Evolutionary conservation across 1,140 invertebrate genomes (phyloP).

Genomic region (Nephila pilipes): DNA sequence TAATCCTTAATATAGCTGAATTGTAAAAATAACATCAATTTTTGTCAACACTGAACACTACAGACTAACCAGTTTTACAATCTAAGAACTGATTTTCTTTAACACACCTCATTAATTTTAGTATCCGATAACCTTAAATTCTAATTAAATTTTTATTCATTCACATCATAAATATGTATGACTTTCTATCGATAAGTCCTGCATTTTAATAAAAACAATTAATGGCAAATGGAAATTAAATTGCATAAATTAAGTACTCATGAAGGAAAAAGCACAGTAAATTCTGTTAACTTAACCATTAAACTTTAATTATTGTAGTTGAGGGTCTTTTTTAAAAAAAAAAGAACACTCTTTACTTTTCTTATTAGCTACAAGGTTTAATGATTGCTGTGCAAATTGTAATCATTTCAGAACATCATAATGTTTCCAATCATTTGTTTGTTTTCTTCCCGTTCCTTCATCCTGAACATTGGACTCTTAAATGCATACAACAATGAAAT

Average conservation of each 20-base stretch:
- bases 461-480: background rate
- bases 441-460: background rate
- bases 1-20: no score
- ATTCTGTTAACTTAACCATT: background rate
- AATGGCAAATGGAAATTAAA: background rate
- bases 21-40: no score
- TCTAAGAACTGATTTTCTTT: background rate
- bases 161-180: background rate
- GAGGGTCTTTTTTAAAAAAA: background rate
- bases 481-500: background rate
- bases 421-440: background rate
- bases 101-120: background rate
- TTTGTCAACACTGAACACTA: no score
- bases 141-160: background rate
- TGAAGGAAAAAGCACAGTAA: background rate
- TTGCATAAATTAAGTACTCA: background rate
- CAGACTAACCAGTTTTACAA: no score
- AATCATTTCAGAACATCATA: background rate
- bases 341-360: background rate
- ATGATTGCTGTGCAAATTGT: background rate
- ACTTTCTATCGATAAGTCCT: background rate
- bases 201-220: background rate
- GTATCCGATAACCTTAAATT: background rate
- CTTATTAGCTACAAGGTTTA: background rate
- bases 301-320: slow-evolving; percentile 12